Evolutionary conservation across 1,140 invertebrate genomes (phyloP).

Genomic region (Magallana ariakensis): DNA sequence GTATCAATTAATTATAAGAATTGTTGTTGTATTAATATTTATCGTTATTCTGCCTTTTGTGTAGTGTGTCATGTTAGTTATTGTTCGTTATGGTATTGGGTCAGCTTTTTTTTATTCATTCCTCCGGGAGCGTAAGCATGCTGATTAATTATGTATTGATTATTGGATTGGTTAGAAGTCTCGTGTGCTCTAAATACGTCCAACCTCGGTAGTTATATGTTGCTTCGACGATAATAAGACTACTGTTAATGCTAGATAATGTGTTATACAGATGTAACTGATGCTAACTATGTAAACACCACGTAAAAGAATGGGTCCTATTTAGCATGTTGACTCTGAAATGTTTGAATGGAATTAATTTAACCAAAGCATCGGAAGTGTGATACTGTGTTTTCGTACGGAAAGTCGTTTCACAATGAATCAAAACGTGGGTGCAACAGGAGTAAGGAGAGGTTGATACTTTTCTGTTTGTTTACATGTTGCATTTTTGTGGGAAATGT

Average conservation of each 20-base stretch:
- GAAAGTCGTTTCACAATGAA: not conserved
- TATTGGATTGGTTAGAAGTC: not conserved
- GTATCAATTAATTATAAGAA: too few species aligned
- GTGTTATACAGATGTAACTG: not conserved
- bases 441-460: slow-evolving; percentile 20
- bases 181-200: not conserved
- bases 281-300: not conserved
- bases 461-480: not conserved
- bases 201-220: not conserved
- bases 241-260: slow-evolving; percentile 23
- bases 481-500: not conserved
- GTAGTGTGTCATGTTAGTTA: not conserved
- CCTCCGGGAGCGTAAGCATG: not conserved
- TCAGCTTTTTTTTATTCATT: not conserved
- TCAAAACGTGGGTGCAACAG: not conserved
- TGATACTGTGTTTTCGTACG: not conserved
- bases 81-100: not conserved
- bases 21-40: not conserved
- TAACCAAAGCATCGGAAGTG: not conserved
- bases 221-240: not conserved
- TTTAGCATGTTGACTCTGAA: not conserved
- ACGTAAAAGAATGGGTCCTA: not conserved
- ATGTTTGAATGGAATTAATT: slow-evolving; percentile 6
- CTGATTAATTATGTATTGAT: slow-evolving; percentile 26
- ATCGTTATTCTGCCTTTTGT: not conserved